Conservation (phyloP, 2,113 vertebrate species). For the Thalassarche chlororhynchos region DNA sequence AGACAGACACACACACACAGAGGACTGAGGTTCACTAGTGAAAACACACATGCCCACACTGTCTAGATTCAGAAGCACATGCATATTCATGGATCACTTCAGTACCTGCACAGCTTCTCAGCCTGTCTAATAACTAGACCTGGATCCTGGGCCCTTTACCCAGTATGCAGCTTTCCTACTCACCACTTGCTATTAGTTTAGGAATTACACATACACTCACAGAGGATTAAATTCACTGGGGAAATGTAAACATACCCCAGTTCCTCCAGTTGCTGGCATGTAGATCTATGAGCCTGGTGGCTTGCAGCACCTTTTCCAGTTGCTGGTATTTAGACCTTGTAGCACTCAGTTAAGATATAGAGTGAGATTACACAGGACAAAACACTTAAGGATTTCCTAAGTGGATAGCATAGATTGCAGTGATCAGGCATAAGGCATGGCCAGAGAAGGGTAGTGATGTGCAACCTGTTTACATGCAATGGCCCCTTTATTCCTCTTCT, state of each 20-base stretch:
- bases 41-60: not conserved
- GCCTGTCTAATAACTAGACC: not conserved
- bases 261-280: not conserved
- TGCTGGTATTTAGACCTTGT: not conserved
- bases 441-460: not conserved
- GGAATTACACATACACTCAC: not conserved
- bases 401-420: not conserved
- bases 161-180: not conserved
- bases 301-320: not conserved
- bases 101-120: not conserved
- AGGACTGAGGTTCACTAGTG: not conserved
- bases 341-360: not conserved
- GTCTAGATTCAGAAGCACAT: not conserved
- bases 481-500: not conserved
- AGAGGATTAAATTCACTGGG: not conserved
- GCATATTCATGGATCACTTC: not conserved
- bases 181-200: not conserved
- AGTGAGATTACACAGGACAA: not conserved
- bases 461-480: not conserved
- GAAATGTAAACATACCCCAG: not conserved
- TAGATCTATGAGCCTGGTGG: not conserved
- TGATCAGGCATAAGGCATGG: not conserved
- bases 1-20: not conserved
- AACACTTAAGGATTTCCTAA: not conserved
- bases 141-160: not conserved